These are phyloP conservation scores for Ochropleura leucogaster DNA, from an alignment of 2,888 invertebrate species.

Conservation along the genomic window DNA sequence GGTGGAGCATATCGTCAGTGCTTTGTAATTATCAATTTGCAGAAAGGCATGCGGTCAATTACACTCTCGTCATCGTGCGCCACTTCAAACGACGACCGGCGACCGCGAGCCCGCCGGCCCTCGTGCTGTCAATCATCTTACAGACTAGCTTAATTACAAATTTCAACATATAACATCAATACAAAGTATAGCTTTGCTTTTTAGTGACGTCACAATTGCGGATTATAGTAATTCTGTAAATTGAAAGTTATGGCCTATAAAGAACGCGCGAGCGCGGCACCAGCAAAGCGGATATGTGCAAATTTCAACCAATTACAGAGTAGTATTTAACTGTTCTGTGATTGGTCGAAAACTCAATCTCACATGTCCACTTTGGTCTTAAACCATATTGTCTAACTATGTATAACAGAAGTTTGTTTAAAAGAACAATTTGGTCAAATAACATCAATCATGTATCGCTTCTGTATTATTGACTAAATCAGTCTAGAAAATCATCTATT, in stretches of 20 bases:
- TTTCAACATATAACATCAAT: slow-evolving; percentile 26
- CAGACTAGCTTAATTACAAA: slow-evolving; percentile 17
- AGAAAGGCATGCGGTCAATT: slow-evolving; percentile 23
- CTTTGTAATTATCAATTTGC: slow-evolving; percentile 6
- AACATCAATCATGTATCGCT: background rate
- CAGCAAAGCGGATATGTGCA: background rate
- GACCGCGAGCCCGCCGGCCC: background rate
- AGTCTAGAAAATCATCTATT: background rate
- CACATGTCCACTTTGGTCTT: background rate
- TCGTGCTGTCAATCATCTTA: slow-evolving; percentile 16
- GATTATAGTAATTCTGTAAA: background rate
- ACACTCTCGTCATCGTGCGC: background rate
- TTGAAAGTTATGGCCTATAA: background rate
- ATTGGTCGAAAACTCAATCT: background rate
- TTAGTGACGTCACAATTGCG: background rate
- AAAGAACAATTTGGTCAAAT: background rate
- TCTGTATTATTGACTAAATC: background rate
- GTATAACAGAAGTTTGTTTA: background rate
- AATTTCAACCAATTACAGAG: background rate
- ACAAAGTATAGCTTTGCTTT: background rate
- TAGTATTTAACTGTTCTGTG: too few species aligned
- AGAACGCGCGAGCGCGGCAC: too few species aligned
- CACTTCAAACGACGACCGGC: background rate
- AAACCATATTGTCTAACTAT: background rate
- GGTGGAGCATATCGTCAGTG: slow-evolving; percentile 1